These are phyloP conservation scores for Tipula vernalis DNA, from an alignment of 2,888 invertebrate genomes.

Conservation along the genomic window DNA sequence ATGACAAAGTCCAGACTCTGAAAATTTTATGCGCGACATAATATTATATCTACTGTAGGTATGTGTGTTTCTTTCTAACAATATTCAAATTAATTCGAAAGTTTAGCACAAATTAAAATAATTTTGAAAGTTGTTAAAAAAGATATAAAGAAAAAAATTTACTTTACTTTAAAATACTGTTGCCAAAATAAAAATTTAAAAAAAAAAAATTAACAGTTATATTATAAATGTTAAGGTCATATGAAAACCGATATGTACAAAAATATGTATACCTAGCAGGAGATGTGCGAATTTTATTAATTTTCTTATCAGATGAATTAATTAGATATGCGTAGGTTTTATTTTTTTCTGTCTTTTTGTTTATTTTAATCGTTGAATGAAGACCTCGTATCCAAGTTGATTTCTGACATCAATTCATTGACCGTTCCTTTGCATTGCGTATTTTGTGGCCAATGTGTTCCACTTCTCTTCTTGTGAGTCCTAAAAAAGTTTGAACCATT, in stretches of 20 bases:
- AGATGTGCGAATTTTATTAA: not conserved
- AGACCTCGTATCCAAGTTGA: no score
- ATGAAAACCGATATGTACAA: not conserved
- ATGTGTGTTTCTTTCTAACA: not conserved
- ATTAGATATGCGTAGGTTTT: not conserved
- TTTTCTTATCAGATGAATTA: not conserved
- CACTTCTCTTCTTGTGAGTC: no score
- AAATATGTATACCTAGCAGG: not conserved
- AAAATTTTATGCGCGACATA: not conserved
- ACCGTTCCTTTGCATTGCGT: no score
- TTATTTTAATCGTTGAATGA: no score
- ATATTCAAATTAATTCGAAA: constrained; percentile 4
- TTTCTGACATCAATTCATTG: no score
- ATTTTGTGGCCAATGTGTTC: no score
- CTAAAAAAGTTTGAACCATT: no score
- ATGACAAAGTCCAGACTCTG: not conserved
- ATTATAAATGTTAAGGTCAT: not conserved
- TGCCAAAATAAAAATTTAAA: not conserved
- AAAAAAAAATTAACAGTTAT: not conserved
- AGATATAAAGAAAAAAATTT: not conserved
- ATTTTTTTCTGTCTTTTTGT: not conserved
- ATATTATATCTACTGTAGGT: not conserved
- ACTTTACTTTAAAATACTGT: not conserved
- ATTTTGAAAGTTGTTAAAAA: not conserved
- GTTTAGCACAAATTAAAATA: not conserved